Base-by-base conservation (phyloP, 2,888 invertebrate genomes). In the Zygogramma bicolorata region DNA sequence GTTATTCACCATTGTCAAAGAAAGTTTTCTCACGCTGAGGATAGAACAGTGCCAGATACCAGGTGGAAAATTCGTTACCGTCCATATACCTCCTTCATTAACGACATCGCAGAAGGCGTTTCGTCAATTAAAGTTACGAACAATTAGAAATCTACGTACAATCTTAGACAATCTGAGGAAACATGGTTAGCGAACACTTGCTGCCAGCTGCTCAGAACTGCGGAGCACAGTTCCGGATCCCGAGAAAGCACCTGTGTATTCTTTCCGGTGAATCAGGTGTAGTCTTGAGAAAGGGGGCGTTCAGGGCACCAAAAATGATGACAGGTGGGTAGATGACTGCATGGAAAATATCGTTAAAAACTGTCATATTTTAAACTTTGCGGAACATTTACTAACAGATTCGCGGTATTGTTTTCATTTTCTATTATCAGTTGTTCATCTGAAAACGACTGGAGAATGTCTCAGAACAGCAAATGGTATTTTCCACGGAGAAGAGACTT, bases 101-200 rank as follows among this genome's bases (percentile, higher is more conserved):
- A 53, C 53, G 34, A 15, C 46, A 60, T 61, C 29, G 20, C 57
- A 66, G 61, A 31, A 65, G 49, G 65, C 65, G 70, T 53, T 65
- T 49, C 61, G 57, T 57, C 68, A 57, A 61, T 65, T 63, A 38
- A 57, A 53, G 40, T 38, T 29, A 46, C 58, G 18, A 71, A 74
- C 71, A 73, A 76, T 74, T 73, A 71, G 72, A 79, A 80, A 80
- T 80, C 77, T 74, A 79, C 78, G 78, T 77, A 79, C 34, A 68
- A 63, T 85, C 84, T 84, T 81, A 75, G 80, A 83, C 84, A 85
- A 85, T 85, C 84, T 83, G 80, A 85, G 85, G 85, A 85, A 85
- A 83, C 83, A 85, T 84, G 85, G 84, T 85, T 79, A 79, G 82
- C 80, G 82, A 81, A 78, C 80, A 81, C 73, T 66, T 40, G 68